Conservation (phyloP, 2,797 vertebrate species). For the Emys orbicularis region DNA sequence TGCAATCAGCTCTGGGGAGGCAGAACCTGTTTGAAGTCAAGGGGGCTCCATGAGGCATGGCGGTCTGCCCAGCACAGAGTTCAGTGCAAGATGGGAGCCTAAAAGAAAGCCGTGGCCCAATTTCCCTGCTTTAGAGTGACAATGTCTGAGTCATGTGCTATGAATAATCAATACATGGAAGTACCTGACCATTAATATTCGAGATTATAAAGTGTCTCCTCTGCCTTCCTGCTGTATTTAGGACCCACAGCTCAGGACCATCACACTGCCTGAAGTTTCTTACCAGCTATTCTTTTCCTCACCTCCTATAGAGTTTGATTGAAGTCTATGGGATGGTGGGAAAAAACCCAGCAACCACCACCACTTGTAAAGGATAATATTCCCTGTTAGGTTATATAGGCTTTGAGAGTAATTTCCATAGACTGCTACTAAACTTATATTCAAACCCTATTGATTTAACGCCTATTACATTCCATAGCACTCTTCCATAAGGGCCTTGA, state of each 20-base stretch:
- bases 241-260: not conserved
- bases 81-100: rapidly evolving
- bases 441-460: rapidly evolving
- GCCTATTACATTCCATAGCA: not conserved
- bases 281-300: not conserved
- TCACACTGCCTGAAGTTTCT: not conserved
- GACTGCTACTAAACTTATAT: not conserved
- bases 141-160: rapidly evolving
- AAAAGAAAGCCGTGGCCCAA: rapidly evolving
- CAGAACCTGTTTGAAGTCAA: not conserved
- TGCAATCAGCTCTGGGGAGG: rapidly evolving
- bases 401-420: not conserved
- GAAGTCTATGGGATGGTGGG: not conserved
- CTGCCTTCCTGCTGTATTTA: not conserved
- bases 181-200: rapidly evolving
- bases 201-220: not conserved
- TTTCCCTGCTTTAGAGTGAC: rapidly evolving
- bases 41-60: rapidly evolving
- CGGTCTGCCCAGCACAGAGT: not conserved
- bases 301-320: not conserved
- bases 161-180: too few species aligned
- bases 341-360: not conserved
- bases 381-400: not conserved
- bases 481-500: rapidly evolving
- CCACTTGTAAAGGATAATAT: not conserved